Conservation (phyloP, 2,888 invertebrate species). For the Agrotis segetum region DNA sequence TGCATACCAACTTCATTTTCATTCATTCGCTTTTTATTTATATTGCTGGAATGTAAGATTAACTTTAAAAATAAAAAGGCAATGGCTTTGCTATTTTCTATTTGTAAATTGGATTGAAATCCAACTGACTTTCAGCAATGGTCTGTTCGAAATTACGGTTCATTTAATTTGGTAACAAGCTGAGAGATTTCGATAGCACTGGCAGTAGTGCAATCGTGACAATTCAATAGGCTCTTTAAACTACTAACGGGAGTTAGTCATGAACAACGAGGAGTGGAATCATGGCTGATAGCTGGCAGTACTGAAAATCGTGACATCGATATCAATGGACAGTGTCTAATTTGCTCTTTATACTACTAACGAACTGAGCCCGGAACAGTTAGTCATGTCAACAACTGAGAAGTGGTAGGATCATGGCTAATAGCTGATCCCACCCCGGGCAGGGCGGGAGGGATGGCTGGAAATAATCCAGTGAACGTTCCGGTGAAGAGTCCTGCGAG, state of each 20-base stretch:
- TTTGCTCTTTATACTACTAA: too few species aligned
- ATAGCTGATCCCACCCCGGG: too few species aligned
- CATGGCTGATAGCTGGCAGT: conserved; percentile 16
- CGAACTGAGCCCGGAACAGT: too few species aligned
- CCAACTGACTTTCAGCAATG: conserved; percentile 9
- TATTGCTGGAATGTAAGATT: conserved; percentile 10
- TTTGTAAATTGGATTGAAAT: conserved; percentile 20
- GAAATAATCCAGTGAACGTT: conserved; percentile 1
- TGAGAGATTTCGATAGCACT: conserved; percentile 34
- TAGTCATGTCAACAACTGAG: conserved; percentile 15
- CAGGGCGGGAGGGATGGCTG: too few species aligned
- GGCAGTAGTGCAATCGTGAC: conserved; percentile 43
- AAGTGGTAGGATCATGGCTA: conserved; percentile 16
- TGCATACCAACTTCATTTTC: conserved; percentile 36
- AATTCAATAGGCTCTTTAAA: conserved; percentile 44
- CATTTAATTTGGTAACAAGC: conserved; percentile 38
- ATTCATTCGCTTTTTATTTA: conserved; percentile 45
- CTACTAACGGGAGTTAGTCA: conserved; percentile 39
- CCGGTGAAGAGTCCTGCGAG: background rate
- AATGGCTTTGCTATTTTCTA: conserved; percentile 1
- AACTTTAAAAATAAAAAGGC: conserved; percentile 4
- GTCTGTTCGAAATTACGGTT: conserved; percentile 25
- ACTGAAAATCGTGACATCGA: too few species aligned
- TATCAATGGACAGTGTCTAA: too few species aligned
- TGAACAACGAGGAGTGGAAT: conserved; percentile 15